Conservation (phyloP, 2,113 vertebrate species). For the Eulemur macaco region DNA sequence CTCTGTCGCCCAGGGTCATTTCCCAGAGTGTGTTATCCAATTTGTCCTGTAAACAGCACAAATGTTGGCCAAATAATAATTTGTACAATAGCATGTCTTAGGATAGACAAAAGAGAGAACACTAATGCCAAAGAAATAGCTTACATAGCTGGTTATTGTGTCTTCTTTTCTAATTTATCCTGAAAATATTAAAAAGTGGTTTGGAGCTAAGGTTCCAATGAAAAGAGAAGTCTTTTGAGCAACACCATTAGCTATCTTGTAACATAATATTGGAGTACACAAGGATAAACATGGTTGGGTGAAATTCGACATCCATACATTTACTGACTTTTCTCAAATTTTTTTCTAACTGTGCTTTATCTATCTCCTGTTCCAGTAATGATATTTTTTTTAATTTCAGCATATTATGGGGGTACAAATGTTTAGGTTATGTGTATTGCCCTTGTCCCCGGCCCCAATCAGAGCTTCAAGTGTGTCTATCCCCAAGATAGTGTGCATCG, state of each 20-base stretch:
- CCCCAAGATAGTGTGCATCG: too few species aligned
- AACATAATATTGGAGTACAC: neutral
- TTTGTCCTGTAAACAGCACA: neutral
- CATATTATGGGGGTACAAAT: too few species aligned
- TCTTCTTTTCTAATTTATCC: neutral
- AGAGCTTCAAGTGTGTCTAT: too few species aligned
- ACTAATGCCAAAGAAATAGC: neutral
- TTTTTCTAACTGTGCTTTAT: neutral
- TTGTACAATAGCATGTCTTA: neutral
- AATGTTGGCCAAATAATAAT: conserved; percentile 16
- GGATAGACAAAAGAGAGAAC: neutral
- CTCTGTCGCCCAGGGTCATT: neutral
- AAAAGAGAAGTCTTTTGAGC: neutral
- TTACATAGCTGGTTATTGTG: neutral
- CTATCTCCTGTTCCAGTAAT: neutral
- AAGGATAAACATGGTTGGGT: neutral
- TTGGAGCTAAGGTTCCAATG: neutral
- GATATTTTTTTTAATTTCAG: neutral
- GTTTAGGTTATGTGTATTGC: too few species aligned
- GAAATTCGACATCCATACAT: neutral
- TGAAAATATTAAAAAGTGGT: neutral
- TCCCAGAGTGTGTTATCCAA: neutral
- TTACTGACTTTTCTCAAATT: neutral
- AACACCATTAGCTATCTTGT: neutral
- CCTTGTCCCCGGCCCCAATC: too few species aligned